These are phyloP conservation scores for Hemibagrus wyckioides DNA, from an alignment of 2,113 vertebrate genomes.

Conservation along the genomic window DNA sequence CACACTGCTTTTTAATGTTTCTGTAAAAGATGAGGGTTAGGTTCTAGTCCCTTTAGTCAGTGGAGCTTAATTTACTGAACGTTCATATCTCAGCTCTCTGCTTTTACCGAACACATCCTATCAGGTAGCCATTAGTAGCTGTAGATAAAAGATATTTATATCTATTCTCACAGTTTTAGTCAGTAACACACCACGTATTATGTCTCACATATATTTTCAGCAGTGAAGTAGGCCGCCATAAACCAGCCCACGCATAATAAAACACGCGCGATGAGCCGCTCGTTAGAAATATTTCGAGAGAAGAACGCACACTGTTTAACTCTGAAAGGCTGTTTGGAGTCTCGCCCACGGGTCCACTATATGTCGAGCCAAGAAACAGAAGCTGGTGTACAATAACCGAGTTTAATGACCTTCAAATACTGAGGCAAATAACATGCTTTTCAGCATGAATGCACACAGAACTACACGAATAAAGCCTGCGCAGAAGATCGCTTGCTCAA, in stretches of 20 bases:
- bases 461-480: neutral
- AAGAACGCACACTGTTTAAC: conserved; percentile 8
- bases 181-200: conserved; percentile 9
- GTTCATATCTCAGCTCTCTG: neutral
- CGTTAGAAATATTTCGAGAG: neutral
- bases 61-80: neutral
- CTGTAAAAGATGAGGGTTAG: neutral
- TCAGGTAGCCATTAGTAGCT: neutral
- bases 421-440: neutral
- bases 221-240: conserved; percentile 16
- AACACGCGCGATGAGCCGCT: conserved; percentile 13
- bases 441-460: neutral
- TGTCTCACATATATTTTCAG: conserved; percentile 25
- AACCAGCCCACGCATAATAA: conserved; percentile 10
- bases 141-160: conserved; percentile 5
- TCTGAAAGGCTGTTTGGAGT: conserved; percentile 1
- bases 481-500: neutral
- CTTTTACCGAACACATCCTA: neutral
- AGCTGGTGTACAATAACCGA: neutral
- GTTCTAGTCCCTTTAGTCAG: neutral
- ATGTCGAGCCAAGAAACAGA: neutral
- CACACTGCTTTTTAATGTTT: neutral
- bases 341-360: neutral
- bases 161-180: conserved; percentile 11
- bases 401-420: conserved; percentile 17